Percentiles rank a stretch among this genome's conserved stretches.
Evolutionary conservation across 2,113 vertebrate species (phyloP).

Genomic region (Numida meleagris): DNA sequence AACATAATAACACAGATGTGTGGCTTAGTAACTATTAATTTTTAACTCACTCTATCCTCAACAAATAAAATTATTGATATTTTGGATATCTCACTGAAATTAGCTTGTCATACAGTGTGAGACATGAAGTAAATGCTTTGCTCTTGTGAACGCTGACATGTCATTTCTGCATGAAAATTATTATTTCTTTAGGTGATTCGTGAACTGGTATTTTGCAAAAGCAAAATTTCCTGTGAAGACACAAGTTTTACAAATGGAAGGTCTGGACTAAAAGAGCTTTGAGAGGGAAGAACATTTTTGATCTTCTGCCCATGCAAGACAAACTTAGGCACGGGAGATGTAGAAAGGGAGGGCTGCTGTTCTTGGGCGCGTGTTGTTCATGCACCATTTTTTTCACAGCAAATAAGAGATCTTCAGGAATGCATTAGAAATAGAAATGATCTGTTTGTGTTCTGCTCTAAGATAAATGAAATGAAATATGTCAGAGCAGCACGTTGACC

Average conservation of each 20-base stretch:
- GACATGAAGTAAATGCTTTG: not conserved
- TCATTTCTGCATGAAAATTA: slow-evolving; percentile 12
- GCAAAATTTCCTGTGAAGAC: not conserved
- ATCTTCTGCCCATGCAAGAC: not conserved
- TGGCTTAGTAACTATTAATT: not conserved
- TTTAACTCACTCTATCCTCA: not conserved
- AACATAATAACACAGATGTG: not conserved
- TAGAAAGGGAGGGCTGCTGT: not conserved
- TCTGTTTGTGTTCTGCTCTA: not conserved
- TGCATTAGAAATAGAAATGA: not conserved
- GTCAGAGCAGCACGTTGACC: not conserved
- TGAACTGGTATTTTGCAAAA: not conserved
- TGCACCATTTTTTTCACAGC: not conserved
- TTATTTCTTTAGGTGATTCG: not conserved
- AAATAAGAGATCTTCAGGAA: not conserved
- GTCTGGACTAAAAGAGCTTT: not conserved
- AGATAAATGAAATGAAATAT: not conserved
- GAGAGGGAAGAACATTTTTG: not conserved
- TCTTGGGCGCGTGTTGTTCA: not conserved
- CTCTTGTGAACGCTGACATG: not conserved
- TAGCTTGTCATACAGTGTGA: not conserved
- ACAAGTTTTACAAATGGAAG: not conserved
- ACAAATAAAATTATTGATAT: not conserved
- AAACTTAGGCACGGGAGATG: not conserved
- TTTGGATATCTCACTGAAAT: not conserved